Evolutionary conservation across 2,888 invertebrate genomes (phyloP).

Genomic region (Lithosia quadra): DNA sequence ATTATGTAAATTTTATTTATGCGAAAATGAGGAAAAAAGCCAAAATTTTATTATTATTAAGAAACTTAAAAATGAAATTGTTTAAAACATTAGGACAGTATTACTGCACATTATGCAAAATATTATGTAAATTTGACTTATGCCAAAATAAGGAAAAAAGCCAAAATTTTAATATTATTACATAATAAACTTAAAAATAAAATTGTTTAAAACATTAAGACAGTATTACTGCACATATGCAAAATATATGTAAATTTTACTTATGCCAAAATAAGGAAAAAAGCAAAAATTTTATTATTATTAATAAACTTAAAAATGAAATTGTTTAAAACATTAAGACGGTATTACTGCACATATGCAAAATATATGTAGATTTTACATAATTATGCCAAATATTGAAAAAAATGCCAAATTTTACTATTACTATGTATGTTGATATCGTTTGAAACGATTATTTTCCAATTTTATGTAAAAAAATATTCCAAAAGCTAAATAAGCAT

Average conservation of each 20-base stretch:
- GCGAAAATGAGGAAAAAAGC: no score
- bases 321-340: constrained; percentile 5
- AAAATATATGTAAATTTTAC: not conserved
- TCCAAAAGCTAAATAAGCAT: not conserved
- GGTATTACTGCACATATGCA: constrained; percentile 9
- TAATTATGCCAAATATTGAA: constrained; percentile 8
- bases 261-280: constrained; percentile 7
- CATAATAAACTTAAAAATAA: no score
- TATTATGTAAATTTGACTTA: not conserved
- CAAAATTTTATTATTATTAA: no score
- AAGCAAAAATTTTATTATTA: constrained; percentile 24
- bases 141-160: no score
- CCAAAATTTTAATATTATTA: no score
- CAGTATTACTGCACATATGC: constrained; percentile 11
- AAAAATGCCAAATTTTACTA: constrained; percentile 3
- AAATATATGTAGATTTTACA: not conserved
- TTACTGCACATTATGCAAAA: constrained; percentile 7
- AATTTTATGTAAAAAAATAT: constrained; percentile 35
- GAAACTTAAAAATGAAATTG: no score
- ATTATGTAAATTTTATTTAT: not conserved
- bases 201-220: constrained; percentile 7
- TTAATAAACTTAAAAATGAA: not conserved
- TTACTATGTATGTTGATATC: constrained; percentile 32
- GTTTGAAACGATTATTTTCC: constrained; percentile 42
- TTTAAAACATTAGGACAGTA: constrained; percentile 12